Base-by-base conservation (phyloP, 2,888 invertebrate species). In the Hedya salicella region DNA sequence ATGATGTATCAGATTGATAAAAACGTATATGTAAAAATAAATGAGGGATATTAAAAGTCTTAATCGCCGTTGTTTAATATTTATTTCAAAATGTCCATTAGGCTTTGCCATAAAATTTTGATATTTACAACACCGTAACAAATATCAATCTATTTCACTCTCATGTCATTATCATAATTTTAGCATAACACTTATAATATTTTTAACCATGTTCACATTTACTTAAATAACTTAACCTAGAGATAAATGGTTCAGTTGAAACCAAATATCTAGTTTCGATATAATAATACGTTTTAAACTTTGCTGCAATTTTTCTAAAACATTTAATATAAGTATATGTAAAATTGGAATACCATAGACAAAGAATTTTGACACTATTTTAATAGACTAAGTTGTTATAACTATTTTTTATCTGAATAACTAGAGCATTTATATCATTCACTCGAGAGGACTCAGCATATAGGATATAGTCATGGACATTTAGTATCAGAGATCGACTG, bases 11-110 rank as follows among this genome's bases (percentile, higher is more conserved):
- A 66, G 61, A 70, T 61, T 50, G 46, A 52, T 68, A 67, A 48
- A 62, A 66, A 68, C 57, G 59, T 57, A 40, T 64, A 67, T 68
- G 68, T 68, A 70, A 68, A 70, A 67, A 68, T 68, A 65, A 67
- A 69, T 64, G 64, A 67, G 70, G 67, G 67, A 67, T 67, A 61
- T 68, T 57, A 67, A 70, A 70, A 68, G 42, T 60, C 61, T 67
- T 67, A 57, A 46, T 39, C 19, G 46, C 53, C 19, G 66, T 70
- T 65, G 68, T 62, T 53, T 14, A 53, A 60, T 60, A 67, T 70
- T 68, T 70, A 67, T 70, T 70, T 70, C 30, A 30, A 62, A 66
- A 66, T 50, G 9, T 32, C 48, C 39, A 4, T 54, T 17, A 46
- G 25, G 30, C 44, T 25, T 16, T 46, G 21, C 40, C 46, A 4